Percentiles rank a stretch among this genome's conserved stretches.
phyloP scores from a whole-genome alignment of 2,113 vertebrate genomes.

The Potamarius usumacintae region DNA sequence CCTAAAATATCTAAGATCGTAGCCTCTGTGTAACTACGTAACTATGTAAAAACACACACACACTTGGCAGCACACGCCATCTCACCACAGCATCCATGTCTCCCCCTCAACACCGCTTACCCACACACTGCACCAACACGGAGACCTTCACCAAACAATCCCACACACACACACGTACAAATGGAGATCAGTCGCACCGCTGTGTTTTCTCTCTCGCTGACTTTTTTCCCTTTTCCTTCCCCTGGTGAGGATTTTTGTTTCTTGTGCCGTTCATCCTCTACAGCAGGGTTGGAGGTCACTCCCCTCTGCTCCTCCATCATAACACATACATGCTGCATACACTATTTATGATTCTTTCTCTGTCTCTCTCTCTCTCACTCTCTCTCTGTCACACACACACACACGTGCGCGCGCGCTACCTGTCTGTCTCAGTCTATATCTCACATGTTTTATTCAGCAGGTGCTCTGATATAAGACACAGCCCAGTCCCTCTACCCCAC shows the following conservation, averaged over 20 bases:
- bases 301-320: conserved; percentile 45
- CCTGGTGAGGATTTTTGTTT: conserved; percentile 33
- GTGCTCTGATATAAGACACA: conserved; percentile 41
- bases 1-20: not conserved
- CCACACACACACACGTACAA: conserved; percentile 22
- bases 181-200: conserved; percentile 19
- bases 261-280: conserved; percentile 34
- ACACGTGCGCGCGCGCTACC: not conserved
- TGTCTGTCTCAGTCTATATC: conserved; percentile 22
- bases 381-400: conserved; percentile 15
- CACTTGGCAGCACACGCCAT: not conserved
- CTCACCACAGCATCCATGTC: not conserved
- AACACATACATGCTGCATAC: conserved; percentile 40
- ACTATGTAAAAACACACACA: not conserved
- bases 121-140: not conserved
- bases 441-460: conserved; percentile 61
- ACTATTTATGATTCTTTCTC: conserved; percentile 49
- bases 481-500: conserved; percentile 28
- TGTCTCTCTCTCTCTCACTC: conserved; percentile 16
- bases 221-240: conserved; percentile 2
- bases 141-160: conserved; percentile 26
- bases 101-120: not conserved
- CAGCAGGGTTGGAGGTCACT: conserved; percentile 39
- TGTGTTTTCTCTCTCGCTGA: conserved; percentile 21
- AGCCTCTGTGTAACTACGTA: not conserved